Evolutionary conservation across 2,113 vertebrate species (phyloP).

Genomic region (Hepsetus odoe): DNA sequence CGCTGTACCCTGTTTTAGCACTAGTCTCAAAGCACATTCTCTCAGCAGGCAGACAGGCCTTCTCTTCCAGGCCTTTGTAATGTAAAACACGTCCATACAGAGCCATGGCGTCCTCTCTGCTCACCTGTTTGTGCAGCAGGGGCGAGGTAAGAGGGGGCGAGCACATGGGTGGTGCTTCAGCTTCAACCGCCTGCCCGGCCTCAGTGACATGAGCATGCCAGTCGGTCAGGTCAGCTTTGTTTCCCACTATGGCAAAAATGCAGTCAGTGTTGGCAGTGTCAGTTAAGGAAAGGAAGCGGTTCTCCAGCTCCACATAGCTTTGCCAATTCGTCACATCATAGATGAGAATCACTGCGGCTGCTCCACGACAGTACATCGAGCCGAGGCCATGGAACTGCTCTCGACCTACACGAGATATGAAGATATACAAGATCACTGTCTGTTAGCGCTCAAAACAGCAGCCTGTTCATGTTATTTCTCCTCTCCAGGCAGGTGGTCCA

Average conservation of each 20-base stretch:
- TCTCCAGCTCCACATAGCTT: conserved; percentile 90
- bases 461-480: too few relatives aligned
- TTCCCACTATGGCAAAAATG: conserved; percentile 92
- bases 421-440: background rate
- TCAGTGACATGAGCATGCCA: conserved; percentile 51
- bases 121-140: conserved; percentile 78
- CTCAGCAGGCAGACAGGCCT: conserved; percentile 81
- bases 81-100: conserved; percentile 88
- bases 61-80: conserved; percentile 88
- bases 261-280: conserved; percentile 90
- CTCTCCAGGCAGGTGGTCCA: too few relatives aligned
- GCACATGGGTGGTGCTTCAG: conserved; percentile 45
- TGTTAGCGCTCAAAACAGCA: too few relatives aligned
- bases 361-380: conserved; percentile 95
- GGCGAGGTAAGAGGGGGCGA: conserved; percentile 59
- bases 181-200: conserved; percentile 35
- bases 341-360: conserved; percentile 88
- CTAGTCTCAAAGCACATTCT: conserved; percentile 97
- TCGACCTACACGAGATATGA: conserved; percentile 74
- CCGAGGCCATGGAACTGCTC: conserved; percentile 97
- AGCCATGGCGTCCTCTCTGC: conserved; percentile 79
- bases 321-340: conserved; percentile 91
- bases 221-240: conserved; percentile 90
- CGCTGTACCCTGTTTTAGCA: conserved; percentile 91
- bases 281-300: conserved; percentile 90